Evolutionary conservation across 1,140 invertebrate species (phyloP), one percentile per base, ranked within the genome.

Genomic region (Propsilocerus akamusi): DNA sequence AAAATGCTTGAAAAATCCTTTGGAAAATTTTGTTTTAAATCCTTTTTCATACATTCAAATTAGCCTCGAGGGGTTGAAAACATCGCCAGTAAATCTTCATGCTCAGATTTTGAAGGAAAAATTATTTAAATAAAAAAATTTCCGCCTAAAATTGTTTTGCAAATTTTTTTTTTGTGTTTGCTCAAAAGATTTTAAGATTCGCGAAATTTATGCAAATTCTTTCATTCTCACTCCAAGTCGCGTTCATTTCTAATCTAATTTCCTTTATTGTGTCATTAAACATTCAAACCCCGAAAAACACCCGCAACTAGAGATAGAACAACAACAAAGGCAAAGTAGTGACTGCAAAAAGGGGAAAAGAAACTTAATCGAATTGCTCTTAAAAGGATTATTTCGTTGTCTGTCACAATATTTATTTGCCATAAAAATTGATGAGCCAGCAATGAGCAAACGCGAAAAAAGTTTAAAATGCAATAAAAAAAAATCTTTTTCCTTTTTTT

Each of bases 381-480:
- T n/a, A 37, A 37, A 37, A 41, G 34, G 34, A 41, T 41, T 41
- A 41, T 17, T 2, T 20, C 34, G 34, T 20, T 30, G 28, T 6
- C 28, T 41, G 14, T 41, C 34, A 41, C 34, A 41, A 41, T 41
- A 41, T 41, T 41, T 41, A 41, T 41, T 41, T 41, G 34, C 34
- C 14, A 41, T 41, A 41, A 41, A 41, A 41, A 41, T 41, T 41
- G 34, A 41, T 41, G 34, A 41, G 34, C 34, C 17, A 22, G 34
- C 17, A 17, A 20, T 20, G 22, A 41, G 14, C 8, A 11, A n/a
- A 37, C 32, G 32, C 32, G 14, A 37, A 37, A 37, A 37, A 41
- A 20, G 34, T 41, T 41, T 41, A 20, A 41, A 41, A 41, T 41
- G 34, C 34, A 41, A 41, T 41, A 41, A 41, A 41, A 41, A 41